Conservation (phyloP, 2,797 vertebrate genomes). For the Esox lucius region DNA sequence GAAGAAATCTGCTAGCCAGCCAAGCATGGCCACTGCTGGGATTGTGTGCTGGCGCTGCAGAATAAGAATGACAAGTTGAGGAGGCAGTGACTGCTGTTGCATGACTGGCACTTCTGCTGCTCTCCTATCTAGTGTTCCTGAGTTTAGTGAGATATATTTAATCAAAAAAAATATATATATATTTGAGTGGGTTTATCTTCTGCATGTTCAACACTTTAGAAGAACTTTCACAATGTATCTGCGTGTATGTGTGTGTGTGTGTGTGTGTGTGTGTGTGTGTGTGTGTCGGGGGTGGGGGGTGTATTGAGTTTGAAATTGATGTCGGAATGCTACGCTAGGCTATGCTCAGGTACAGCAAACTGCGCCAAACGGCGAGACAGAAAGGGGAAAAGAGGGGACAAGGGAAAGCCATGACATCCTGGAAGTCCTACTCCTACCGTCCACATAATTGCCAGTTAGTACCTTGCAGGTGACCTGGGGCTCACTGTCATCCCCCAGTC, state of each 20-base stretch:
- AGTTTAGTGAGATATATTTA: constrained; percentile 19
- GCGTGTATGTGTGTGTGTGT: no score
- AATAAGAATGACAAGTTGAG: background rate
- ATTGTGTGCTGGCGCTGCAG: background rate
- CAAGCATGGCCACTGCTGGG: constrained; percentile 10
- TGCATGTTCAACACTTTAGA: no score
- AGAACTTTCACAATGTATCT: no score
- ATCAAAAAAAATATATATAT: background rate
- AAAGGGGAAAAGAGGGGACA: background rate
- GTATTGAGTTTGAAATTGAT: background rate
- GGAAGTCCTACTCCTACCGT: constrained; percentile 11
- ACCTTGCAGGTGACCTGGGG: constrained; percentile 39
- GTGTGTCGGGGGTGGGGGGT: background rate
- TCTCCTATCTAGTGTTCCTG: background rate
- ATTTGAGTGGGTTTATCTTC: no score
- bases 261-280: no score
- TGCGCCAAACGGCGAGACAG: no score
- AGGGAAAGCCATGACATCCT: background rate
- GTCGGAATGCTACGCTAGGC: background rate
- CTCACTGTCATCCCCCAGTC: constrained; percentile 20
- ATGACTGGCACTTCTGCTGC: background rate
- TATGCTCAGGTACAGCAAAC: background rate
- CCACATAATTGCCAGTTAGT: constrained; percentile 47
- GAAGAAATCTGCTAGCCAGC: background rate
- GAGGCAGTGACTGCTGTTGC: background rate